Conservation (phyloP, 64 coral and sea anemone species). For the Pachyseris speciosa region DNA sequence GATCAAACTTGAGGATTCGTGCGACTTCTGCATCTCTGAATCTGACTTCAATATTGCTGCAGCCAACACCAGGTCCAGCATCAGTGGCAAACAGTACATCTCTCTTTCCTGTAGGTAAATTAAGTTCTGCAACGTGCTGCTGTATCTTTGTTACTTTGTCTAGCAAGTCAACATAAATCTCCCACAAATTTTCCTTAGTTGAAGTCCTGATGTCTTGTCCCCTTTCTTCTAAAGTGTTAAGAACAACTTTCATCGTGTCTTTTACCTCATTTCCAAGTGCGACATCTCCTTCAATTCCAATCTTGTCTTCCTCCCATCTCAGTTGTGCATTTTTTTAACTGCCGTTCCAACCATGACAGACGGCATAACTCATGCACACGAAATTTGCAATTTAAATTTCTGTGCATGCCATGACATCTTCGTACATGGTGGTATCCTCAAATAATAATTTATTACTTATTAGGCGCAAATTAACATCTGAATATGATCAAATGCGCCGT, state of each 20-base stretch:
- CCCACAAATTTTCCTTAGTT: conserved; percentile 56
- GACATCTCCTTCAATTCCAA: conserved; percentile 32
- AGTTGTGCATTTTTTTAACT: conserved; percentile 27
- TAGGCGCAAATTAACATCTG: too few species aligned
- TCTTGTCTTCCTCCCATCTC: conserved; percentile 45
- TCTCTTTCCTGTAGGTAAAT: conserved; percentile 56
- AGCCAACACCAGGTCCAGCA: conserved; percentile 53
- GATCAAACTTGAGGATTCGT: conserved; percentile 38
- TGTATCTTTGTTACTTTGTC: conserved; percentile 33
- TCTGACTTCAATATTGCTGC: conserved; percentile 56
- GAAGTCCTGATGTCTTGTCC: conserved; percentile 44
- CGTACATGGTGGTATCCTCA: conserved; percentile 29
- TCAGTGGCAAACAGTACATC: conserved; percentile 59
- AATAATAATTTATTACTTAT: too few species aligned
- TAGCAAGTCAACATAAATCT: conserved; percentile 38
- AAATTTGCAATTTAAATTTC: conserved; percentile 40
- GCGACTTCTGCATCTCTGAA: conserved; percentile 54
- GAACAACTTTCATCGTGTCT: conserved; percentile 32
- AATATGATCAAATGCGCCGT: too few species aligned
- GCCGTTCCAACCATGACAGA: conserved; percentile 47
- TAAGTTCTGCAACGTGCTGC: conserved; percentile 29
- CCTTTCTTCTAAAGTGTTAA: conserved; percentile 38
- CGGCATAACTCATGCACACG: conserved; percentile 29
- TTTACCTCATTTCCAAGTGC: conserved; percentile 54
- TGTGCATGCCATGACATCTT: conserved; percentile 14